Evolutionary conservation across 2,797 vertebrate species (phyloP).

Genomic region (Telmatherina bonti): DNA sequence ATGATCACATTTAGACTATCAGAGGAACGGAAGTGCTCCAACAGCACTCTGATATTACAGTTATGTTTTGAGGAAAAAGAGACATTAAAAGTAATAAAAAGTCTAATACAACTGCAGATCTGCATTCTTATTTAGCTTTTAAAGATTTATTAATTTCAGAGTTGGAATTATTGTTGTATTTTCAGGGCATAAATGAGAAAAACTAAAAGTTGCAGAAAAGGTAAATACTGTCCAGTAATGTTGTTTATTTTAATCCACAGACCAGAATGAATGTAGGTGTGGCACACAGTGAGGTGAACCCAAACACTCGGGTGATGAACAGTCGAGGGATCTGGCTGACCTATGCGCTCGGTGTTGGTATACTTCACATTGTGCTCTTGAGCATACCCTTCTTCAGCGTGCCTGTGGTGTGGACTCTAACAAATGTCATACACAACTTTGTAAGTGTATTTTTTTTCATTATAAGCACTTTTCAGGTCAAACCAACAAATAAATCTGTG

Average conservation of each 20-base stretch:
- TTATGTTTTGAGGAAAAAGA: neutral
- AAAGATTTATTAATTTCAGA: too few relatives aligned
- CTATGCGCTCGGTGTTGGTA: conserved; percentile 91
- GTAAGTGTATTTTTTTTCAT: conserved; percentile 80
- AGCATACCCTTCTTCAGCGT: conserved; percentile 99
- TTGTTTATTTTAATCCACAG: conserved; percentile 53
- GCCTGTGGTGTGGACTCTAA: conserved; percentile 95
- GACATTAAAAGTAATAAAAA: too few relatives aligned
- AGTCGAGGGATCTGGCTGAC: conserved; percentile 98
- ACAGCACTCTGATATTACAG: neutral
- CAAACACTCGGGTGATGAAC: conserved; percentile 97
- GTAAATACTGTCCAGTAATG: neutral
- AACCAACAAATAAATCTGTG: neutral
- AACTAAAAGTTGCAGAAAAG: too few relatives aligned
- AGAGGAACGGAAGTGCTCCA: conserved; percentile 9
- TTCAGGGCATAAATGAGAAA: too few relatives aligned
- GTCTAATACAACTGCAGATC: too few relatives aligned
- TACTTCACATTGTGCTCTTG: conserved; percentile 95
- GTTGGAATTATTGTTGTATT: too few relatives aligned
- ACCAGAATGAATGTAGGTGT: conserved; percentile 97
- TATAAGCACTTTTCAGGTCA: neutral
- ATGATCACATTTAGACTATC: conserved; percentile 26
- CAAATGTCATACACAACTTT: conserved; percentile 97
- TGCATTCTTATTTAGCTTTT: too few relatives aligned
- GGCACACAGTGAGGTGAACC: conserved; percentile 98